Evolutionary conservation across 2,797 vertebrate genomes (phyloP).

Genomic region (Clarias laeviceps): DNA sequence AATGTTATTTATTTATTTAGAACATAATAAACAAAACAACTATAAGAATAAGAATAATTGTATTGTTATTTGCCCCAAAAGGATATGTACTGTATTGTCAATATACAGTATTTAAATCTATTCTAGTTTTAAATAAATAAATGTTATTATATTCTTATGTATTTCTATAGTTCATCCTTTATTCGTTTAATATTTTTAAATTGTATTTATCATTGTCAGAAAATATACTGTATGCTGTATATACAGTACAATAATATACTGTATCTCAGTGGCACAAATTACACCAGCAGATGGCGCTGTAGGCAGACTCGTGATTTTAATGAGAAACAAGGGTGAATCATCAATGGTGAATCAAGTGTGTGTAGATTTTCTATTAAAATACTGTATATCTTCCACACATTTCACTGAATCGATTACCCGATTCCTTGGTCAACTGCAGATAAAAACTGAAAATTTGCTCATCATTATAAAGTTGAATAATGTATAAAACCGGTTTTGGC

Average conservation of each 20-base stretch:
- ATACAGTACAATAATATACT: background rate
- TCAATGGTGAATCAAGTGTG: background rate
- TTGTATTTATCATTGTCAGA: background rate
- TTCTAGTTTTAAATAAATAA: background rate
- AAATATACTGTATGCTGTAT: background rate
- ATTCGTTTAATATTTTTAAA: too few species aligned
- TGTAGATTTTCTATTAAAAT: background rate
- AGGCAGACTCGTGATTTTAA: background rate
- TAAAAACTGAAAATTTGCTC: too few species aligned
- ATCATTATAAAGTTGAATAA: background rate
- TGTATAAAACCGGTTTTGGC: background rate
- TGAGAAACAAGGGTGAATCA: background rate
- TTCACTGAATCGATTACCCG: background rate
- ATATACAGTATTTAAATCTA: background rate
- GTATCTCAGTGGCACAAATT: background rate
- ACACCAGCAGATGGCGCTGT: background rate
- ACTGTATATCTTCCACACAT: background rate
- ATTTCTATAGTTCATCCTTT: background rate
- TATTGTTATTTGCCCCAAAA: background rate
- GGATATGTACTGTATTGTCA: background rate
- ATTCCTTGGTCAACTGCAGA: background rate
- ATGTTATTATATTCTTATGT: background rate
- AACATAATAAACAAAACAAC: too few species aligned
- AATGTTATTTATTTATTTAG: background rate
- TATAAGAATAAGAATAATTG: background rate